Conservation (phyloP, 2,888 invertebrate genomes). For the Perithous albicinctus region DNA sequence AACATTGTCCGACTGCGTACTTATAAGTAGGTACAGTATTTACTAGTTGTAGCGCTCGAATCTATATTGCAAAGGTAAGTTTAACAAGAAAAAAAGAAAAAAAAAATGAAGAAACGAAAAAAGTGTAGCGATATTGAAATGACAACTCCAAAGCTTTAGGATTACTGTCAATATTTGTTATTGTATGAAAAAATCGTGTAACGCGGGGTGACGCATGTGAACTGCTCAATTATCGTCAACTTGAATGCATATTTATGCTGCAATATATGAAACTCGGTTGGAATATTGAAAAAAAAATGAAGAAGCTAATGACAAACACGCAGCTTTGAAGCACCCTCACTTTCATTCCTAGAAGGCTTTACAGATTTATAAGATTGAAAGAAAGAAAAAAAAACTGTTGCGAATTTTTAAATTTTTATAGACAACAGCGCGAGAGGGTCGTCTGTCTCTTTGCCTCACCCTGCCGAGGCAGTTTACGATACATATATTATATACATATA, state of each 20-base stretch:
- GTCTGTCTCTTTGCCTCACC: conserved; percentile 72
- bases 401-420: conserved; percentile 65
- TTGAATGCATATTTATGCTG: conserved; percentile 51
- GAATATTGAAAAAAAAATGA: conserved; percentile 1
- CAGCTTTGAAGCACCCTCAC: conserved; percentile 51
- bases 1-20: conserved; percentile 76
- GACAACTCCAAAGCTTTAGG: conserved; percentile 83
- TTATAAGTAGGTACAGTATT: conserved; percentile 84
- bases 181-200: conserved; percentile 64
- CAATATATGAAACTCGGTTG: conserved; percentile 24
- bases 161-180: conserved; percentile 80
- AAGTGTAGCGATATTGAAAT: conserved; percentile 75
- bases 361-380: conserved; percentile 54
- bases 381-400: conserved; percentile 58
- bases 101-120: conserved; percentile 18
- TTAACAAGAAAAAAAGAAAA: conserved; percentile 42
- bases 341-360: conserved; percentile 52
- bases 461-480: conserved; percentile 74
- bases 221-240: conserved; percentile 61
- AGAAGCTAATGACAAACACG: background rate
- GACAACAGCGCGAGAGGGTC: conserved; percentile 59
- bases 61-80: conserved; percentile 64
- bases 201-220: conserved; percentile 72
- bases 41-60: conserved; percentile 73
- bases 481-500: conserved; percentile 71